These are phyloP conservation scores for Hermaeophaga mercurialis DNA, from an alignment of 2,888 invertebrate genomes.

Conservation along the genomic window DNA sequence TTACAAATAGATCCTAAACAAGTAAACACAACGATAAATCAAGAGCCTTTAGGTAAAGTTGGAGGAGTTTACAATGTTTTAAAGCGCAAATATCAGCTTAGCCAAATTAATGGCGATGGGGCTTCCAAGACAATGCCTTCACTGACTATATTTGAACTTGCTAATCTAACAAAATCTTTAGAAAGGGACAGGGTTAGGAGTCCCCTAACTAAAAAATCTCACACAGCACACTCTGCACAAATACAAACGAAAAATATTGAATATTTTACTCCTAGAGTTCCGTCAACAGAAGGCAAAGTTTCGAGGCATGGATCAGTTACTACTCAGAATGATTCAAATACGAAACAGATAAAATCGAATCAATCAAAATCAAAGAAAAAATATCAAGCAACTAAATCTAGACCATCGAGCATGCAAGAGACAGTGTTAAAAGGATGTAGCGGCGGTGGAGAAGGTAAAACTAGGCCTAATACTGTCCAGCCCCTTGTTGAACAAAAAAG, in stretches of 20 bases:
- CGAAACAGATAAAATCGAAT: neutral
- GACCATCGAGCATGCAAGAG: conserved; percentile 19
- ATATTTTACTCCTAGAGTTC: neutral
- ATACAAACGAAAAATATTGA: conserved; percentile 14
- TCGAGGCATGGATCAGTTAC: neutral
- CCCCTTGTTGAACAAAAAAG: conserved; percentile 5
- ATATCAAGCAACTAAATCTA: neutral
- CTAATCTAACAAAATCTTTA: conserved; percentile 21
- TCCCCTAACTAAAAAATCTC: conserved; percentile 23
- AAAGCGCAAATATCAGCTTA: conserved; percentile 39
- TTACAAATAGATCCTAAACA: conserved; percentile 57
- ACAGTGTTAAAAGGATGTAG: neutral
- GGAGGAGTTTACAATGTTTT: conserved; percentile 70
- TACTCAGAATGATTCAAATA: neutral
- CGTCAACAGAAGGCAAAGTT: neutral
- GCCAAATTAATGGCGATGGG: conserved; percentile 45
- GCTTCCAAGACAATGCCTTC: conserved; percentile 39
- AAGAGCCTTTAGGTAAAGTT: conserved; percentile 63
- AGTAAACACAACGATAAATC: conserved; percentile 60
- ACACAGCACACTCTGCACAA: conserved; percentile 14
- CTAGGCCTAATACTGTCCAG: conserved; percentile 32
- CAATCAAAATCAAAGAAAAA: conserved; percentile 6
- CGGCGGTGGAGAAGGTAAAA: conserved; percentile 4
- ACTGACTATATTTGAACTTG: conserved; percentile 30
- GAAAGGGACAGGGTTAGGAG: conserved; percentile 35